Base-by-base conservation (phyloP, 2,888 invertebrate species). In the Drosophila subquinaria region DNA sequence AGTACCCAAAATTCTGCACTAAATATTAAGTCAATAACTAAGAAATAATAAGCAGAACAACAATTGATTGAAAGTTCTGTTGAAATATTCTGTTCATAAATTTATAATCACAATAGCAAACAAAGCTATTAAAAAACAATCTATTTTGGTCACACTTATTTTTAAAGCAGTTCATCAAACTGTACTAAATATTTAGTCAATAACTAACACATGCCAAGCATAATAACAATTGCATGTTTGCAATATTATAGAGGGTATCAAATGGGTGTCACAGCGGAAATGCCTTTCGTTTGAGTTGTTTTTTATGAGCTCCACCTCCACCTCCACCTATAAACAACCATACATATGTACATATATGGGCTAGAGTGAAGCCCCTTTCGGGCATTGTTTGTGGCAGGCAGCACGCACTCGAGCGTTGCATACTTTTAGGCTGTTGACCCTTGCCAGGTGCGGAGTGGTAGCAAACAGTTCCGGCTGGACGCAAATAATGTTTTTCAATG, bases 361-460 rank as follows among this genome's bases (percentile, higher is more conserved):
- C 45, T 42, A 33, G 61, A 33, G 61, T 13, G 77, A 73, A 82
- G 86, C 71, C 68, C 69, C 50, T 56, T 50, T 40, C 55, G 62
- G 57, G 23, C 56, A 72, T 73, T 82, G 69, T 74, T 65, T 67
- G 82, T 51, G 67, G 62, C 50, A 65, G 65, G 71, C 64, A 61
- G 30, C 79, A 81, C 76, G 81, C 79, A 81, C 76, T 81, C 62
- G 13, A 67, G 76, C 60, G 51, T 68, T 83, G 86, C 86, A 88
- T 79, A 89, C 80, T 89, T 89, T 88, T 69, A 83, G 91, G 91
- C 86, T 88, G 79, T 84, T 91, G 91, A 91, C 83, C 91, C 77
- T 59, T 61, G 61, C 23, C 33, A 56, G 35, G 11, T 15, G 36
- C 20, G 27, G 15, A 27, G 13, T 20, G 30, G 6, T 5, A 1